Percentiles rank a stretch among this genome's conserved stretches.
Conservation (phyloP, 1,140 invertebrate genomes). For the Aporrectodea caliginosa region DNA sequence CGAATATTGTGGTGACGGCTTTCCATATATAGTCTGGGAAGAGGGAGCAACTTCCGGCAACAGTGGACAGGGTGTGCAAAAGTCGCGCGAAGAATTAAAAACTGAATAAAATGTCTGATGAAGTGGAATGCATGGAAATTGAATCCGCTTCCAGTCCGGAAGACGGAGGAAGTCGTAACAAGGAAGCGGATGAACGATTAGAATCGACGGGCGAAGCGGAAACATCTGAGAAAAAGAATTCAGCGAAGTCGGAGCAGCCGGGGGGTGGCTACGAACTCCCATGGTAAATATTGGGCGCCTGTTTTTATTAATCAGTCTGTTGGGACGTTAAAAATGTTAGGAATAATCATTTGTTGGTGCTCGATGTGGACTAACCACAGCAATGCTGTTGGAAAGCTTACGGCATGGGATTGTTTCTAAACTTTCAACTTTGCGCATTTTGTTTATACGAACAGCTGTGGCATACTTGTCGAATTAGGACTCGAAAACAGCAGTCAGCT, state of each 20-base stretch:
- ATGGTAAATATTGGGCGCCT: too few species aligned
- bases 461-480: too few species aligned
- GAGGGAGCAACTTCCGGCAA: not conserved
- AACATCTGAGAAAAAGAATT: not conserved
- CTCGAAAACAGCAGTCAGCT: too few species aligned
- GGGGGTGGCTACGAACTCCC: not conserved
- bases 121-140: not conserved
- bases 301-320: too few species aligned
- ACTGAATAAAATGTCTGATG: not conserved
- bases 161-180: not conserved
- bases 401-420: too few species aligned
- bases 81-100: not conserved
- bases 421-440: too few species aligned
- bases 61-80: not conserved
- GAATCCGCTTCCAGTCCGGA: not conserved
- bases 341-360: too few species aligned
- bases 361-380: too few species aligned
- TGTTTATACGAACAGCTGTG: too few species aligned
- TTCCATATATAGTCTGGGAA: too few species aligned
- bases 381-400: too few species aligned
- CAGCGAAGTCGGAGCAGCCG: not conserved
- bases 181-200: not conserved
- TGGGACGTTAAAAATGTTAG: not conserved
- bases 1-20: too few species aligned
- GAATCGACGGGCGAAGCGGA: not conserved